Evolutionary conservation across 2,888 invertebrate genomes (phyloP).

Genomic region (Drosophila mettleri): DNA sequence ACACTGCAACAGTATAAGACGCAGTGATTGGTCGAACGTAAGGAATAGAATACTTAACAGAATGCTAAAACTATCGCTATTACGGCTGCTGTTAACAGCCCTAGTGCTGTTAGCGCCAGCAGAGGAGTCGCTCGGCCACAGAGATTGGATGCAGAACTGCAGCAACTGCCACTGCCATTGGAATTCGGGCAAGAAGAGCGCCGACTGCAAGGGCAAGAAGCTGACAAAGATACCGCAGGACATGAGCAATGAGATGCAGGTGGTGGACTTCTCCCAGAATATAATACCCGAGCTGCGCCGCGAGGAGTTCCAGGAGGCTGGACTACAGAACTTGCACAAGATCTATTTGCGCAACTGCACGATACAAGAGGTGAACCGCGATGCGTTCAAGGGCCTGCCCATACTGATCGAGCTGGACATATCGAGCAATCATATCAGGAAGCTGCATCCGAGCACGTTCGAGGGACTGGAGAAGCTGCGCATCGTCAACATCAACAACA

Average conservation of each 20-base stretch:
- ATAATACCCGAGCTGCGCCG: slow-evolving; percentile 88
- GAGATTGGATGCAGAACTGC: slow-evolving; percentile 84
- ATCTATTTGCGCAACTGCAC: slow-evolving; percentile 91
- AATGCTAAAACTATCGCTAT: slow-evolving; percentile 13
- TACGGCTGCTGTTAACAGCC: slow-evolving; percentile 15
- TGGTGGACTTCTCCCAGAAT: slow-evolving; percentile 90
- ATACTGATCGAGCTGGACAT: slow-evolving; percentile 94
- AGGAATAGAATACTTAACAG: not conserved
- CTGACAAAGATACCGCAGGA: slow-evolving; percentile 89
- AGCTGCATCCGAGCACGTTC: slow-evolving; percentile 90
- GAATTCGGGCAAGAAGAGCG: slow-evolving; percentile 93
- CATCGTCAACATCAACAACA: slow-evolving; percentile 90
- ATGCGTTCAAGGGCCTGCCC: slow-evolving; percentile 90
- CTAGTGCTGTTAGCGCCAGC: slow-evolving; percentile 48
- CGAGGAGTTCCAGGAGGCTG: slow-evolving; percentile 89
- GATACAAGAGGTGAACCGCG: slow-evolving; percentile 89
- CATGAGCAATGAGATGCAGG: slow-evolving; percentile 90
- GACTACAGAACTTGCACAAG: slow-evolving; percentile 92
- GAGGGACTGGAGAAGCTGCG: slow-evolving; percentile 89
- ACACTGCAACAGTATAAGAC: not conserved
- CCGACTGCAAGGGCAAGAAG: slow-evolving; percentile 90
- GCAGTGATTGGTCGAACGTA: not conserved
- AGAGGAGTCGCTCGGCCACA: slow-evolving; percentile 59
- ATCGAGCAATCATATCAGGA: slow-evolving; percentile 89
- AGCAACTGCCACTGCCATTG: slow-evolving; percentile 91